Evolutionary conservation across 2,113 vertebrate genomes (phyloP), one percentile per base, ranked within the genome.

Genomic region (Actinemys pallida): DNA sequence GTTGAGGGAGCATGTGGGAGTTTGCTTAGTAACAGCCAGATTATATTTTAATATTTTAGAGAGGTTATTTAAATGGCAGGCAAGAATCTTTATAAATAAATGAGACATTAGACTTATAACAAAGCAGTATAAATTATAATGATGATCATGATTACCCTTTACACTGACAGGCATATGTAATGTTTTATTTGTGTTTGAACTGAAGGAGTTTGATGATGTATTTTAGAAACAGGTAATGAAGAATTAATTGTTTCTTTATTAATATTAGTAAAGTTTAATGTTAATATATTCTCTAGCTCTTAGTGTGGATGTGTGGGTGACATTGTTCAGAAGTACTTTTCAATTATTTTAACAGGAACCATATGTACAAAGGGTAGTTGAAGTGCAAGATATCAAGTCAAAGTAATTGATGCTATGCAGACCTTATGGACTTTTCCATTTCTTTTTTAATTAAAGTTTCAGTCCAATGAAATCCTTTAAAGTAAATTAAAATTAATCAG

Each of bases 291-390:
- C 93, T 96, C 95, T 97, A 88, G 81, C 90, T 97, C 81, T 88
- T 90, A 87, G 95, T 97, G 96, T 97, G 92, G 92, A 97, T 72
- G 95, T 98, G 98, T 98, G 97, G 94, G 95, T 98, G 98, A 98
- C 84, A 94, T 97, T 97, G 86, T 95, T 98, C 98, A 98, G 98
- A 97, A 97, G 90, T 76, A 76, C 97, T 91, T 96, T 97, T 96
- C 91, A 83, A 78, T 96, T 96, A 92, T 90, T 97, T 96, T 98
- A 98, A 98, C 95, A 91, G 96, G 97, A 98, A 97, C 90, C 98
- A 98, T 93, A 98, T 98, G 98, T 96, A 88, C 81, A 79, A 86
- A 93, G 96, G 94, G 93, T 91, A 96, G 57, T 57, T 27, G 24
- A 97, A 87, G 83, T 57, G 50, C 90, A 93, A 88, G 90, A 90